Percentiles rank a stretch among this genome's conserved stretches.
These are phyloP conservation scores for Laticauda colubrina DNA, from an alignment of 2,113 vertebrate genomes.

Conservation along the genomic window DNA sequence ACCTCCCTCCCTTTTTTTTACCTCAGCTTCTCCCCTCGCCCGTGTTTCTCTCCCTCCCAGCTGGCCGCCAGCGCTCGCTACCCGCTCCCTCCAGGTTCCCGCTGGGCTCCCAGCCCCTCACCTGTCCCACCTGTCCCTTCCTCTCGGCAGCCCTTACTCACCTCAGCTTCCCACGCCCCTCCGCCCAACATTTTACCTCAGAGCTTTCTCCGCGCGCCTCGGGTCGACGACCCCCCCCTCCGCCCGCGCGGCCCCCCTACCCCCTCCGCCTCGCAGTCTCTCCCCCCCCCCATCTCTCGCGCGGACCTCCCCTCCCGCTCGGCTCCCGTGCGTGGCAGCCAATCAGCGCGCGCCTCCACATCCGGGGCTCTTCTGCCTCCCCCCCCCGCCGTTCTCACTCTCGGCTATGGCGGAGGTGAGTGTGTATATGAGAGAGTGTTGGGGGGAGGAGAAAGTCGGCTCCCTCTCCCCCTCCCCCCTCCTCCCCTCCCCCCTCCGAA, in stretches of 20 bases:
- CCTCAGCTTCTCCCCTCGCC: not conserved
- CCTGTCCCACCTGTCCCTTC: too few species aligned
- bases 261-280: too few species aligned
- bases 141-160: fast-evolving
- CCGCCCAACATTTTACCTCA: not conserved
- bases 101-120: not conserved
- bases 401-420: conserved; percentile 75
- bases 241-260: fast-evolving
- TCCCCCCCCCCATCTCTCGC: fast-evolving
- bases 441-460: conserved; percentile 31
- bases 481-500: not conserved
- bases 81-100: not conserved
- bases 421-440: not conserved
- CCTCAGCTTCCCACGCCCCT: not conserved
- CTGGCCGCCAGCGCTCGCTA: too few species aligned
- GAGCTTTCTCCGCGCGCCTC: not conserved
- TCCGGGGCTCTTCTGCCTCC: conserved; percentile 65
- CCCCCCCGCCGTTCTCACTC: conserved; percentile 55
- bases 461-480: not conserved
- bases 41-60: not conserved
- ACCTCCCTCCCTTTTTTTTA: not conserved
- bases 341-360: conserved; percentile 59
- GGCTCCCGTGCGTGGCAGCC: conserved; percentile 26
- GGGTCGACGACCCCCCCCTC: not conserved
- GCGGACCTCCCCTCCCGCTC: not conserved